phyloP scores from a whole-genome alignment of 1,140 invertebrate genomes.

The Drosophila mauritiana region DNA sequence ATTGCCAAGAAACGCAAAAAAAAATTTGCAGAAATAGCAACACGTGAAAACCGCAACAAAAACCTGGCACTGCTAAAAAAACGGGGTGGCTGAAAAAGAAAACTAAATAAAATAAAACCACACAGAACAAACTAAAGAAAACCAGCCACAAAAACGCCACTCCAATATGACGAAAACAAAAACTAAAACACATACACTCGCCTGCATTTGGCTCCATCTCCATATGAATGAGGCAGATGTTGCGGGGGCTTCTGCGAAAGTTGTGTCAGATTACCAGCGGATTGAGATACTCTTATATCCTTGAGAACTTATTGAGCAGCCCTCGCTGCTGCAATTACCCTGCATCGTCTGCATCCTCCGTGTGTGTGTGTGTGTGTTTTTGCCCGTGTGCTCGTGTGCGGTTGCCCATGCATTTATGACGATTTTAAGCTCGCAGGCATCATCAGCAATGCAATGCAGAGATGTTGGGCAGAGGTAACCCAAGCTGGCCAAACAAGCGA shows the following conservation, averaged over 20 bases:
- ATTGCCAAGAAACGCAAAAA: slow-evolving; percentile 31
- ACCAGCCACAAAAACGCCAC: slow-evolving; percentile 46
- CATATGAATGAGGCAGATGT: slow-evolving; percentile 28
- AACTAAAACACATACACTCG: slow-evolving; percentile 60
- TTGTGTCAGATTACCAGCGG: slow-evolving; percentile 19
- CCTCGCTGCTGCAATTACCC: slow-evolving; percentile 47
- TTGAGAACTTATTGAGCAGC: slow-evolving; percentile 22
- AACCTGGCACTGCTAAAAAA: slow-evolving; percentile 43
- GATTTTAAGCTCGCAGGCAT: slow-evolving; percentile 75
- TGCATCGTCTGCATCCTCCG: slow-evolving; percentile 31
- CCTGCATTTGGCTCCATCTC: slow-evolving; percentile 35
- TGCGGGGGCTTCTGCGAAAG: slow-evolving; percentile 19
- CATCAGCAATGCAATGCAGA: slow-evolving; percentile 47
- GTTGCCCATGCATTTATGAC: slow-evolving; percentile 79
- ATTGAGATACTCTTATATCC: slow-evolving; percentile 23
- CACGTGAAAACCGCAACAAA: slow-evolving; percentile 74
- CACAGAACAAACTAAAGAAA: slow-evolving; percentile 7
- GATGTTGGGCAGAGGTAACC: slow-evolving; percentile 7
- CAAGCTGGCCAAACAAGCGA: slow-evolving; percentile 44
- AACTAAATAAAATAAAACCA: slow-evolving; percentile 14
- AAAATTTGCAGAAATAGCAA: slow-evolving; percentile 69
- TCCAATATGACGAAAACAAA: slow-evolving; percentile 75
- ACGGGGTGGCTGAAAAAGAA: neutral
- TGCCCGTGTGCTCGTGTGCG: slow-evolving; percentile 37
- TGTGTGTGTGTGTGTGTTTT: neutral